phyloP scores from a whole-genome alignment of 2,797 vertebrate species.

The Microcaecilia unicolor region DNA sequence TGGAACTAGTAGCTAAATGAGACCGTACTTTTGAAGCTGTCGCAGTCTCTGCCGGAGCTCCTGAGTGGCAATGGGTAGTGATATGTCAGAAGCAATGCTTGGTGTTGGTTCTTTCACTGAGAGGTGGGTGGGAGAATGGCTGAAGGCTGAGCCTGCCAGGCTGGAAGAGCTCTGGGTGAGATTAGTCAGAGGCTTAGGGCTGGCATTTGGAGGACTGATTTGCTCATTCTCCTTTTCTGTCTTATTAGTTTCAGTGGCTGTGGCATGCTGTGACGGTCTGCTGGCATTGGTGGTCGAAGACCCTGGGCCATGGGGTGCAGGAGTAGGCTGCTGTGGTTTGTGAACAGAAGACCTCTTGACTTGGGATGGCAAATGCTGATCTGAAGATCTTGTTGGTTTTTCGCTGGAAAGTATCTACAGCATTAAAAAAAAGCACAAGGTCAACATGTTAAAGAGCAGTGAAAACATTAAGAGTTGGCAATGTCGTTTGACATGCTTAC shows the following conservation, averaged over 20 bases:
- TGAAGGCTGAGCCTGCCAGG: conserved; percentile 53
- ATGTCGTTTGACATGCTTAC: too few relatives aligned
- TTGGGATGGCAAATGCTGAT: conserved; percentile 68
- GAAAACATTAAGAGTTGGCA: background rate
- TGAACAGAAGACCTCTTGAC: conserved; percentile 58
- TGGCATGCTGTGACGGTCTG: conserved; percentile 38
- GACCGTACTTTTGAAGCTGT: conserved; percentile 83
- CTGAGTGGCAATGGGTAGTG: conserved; percentile 78
- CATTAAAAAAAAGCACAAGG: background rate
- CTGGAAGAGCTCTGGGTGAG: conserved; percentile 66
- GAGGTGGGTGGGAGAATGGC: conserved; percentile 67
- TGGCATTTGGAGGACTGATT: conserved; percentile 26
- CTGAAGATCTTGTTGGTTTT: conserved; percentile 43
- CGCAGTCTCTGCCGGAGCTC: conserved; percentile 81
- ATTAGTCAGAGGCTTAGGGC: conserved; percentile 53
- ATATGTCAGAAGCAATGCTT: conserved; percentile 94
- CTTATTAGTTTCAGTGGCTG: conserved; percentile 35
- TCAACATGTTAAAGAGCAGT: background rate
- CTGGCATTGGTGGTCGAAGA: conserved; percentile 28
- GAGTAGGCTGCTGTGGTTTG: conserved; percentile 46
- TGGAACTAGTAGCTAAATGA: too few relatives aligned
- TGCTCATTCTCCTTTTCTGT: conserved; percentile 41
- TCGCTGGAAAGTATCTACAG: conserved; percentile 72
- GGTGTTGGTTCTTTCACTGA: conserved; percentile 84
- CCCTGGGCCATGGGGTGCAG: conserved; percentile 43